Conservation (phyloP, 1,140 invertebrate species). For the Phthorimaea operculella region DNA sequence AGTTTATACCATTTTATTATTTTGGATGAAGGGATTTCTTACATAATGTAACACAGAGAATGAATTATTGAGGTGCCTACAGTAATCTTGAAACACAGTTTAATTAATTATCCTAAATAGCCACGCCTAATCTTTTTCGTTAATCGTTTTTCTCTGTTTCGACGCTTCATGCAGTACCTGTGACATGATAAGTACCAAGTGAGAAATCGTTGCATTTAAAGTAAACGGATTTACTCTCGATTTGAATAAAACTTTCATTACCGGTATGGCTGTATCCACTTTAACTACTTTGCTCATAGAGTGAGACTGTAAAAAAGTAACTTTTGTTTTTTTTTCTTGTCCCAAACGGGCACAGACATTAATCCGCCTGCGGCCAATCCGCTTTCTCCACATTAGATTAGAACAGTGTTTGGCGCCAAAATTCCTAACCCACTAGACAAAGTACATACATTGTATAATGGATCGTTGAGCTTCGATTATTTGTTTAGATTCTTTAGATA, state of each 20-base stretch:
- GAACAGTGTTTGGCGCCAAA: slow-evolving; percentile 46
- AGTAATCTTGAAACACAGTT: too few species aligned
- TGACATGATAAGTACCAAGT: background rate
- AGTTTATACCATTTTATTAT: too few species aligned
- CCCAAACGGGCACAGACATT: slow-evolving; percentile 31
- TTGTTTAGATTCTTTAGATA: background rate
- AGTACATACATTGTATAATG: background rate
- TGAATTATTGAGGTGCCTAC: too few species aligned
- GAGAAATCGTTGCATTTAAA: background rate
- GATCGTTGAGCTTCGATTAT: background rate
- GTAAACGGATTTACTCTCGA: background rate
- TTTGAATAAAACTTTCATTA: slow-evolving; percentile 2
- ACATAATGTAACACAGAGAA: too few species aligned
- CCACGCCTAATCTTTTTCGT: too few species aligned
- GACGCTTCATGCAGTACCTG: too few species aligned
- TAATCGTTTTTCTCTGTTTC: too few species aligned
- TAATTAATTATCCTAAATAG: too few species aligned
- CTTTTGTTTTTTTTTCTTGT: slow-evolving; percentile 2
- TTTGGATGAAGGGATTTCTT: too few species aligned
- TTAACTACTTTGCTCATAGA: too few species aligned
- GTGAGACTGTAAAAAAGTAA: background rate
- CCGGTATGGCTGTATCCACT: background rate
- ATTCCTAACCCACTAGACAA: slow-evolving; percentile 15
- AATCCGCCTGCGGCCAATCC: slow-evolving; percentile 28
- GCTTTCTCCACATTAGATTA: slow-evolving; percentile 41